Percentiles rank a stretch among this genome's conserved stretches.
phyloP scores from a whole-genome alignment of 2,888 invertebrate species.

The Idaea straminata region DNA sequence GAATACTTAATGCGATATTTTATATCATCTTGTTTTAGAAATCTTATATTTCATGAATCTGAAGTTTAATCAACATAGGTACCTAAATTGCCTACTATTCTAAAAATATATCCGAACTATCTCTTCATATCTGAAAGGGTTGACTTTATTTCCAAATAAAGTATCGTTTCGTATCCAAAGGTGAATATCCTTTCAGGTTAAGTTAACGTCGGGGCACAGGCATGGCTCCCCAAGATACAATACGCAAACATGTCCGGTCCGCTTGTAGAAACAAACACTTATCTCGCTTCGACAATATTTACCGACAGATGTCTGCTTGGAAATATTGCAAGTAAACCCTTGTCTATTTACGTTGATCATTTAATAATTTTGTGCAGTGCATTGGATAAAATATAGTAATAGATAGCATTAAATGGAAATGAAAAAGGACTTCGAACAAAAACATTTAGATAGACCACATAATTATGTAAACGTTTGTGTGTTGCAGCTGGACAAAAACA shows the following conservation, averaged over 20 bases:
- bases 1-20: too few species aligned
- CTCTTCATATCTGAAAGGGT: not conserved
- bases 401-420: too few species aligned
- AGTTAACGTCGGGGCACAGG: not conserved
- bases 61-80: too few species aligned
- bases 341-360: constrained; percentile 5
- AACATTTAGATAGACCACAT: too few species aligned
- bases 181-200: not conserved
- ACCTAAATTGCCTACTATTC: not conserved
- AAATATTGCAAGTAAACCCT: not conserved
- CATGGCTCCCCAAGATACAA: not conserved
- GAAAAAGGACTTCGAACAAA: too few species aligned
- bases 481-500: too few species aligned
- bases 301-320: not conserved
- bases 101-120: not conserved
- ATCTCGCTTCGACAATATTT: not conserved
- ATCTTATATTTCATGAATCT: too few species aligned
- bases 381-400: too few species aligned
- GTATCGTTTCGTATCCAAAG: not conserved
- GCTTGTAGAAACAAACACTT: not conserved
- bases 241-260: not conserved
- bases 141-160: not conserved
- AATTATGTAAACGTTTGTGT: too few species aligned
- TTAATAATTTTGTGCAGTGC: too few species aligned
- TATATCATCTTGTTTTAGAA: too few species aligned